Base-by-base conservation (phyloP, 2,797 vertebrate genomes). In the Pterois miles region DNA sequence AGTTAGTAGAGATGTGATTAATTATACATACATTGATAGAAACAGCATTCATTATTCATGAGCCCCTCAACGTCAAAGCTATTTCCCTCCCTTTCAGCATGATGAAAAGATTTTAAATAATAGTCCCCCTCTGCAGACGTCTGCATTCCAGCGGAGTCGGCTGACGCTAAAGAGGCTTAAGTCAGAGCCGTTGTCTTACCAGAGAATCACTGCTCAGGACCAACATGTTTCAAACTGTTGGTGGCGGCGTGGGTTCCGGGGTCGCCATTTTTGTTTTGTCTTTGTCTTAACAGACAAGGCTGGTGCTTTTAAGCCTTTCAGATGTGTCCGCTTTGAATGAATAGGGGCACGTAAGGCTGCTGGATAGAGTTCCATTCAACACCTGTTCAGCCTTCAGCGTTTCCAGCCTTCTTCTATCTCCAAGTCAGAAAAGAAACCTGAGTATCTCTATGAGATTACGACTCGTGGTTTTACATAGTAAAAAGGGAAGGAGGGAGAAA, bases 21-120 rank as follows among this genome's bases (percentile, higher is more conserved):
- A 95, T 95, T 95, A 95, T 95, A 94, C 95, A 96, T 95, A 94
- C 93, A 94, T 94, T 96, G 94, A 95, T 95, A 95, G 94, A 94
- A 95, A 92, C 88, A 76, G 66, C 86, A 91, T 95, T 94, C 84
- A 95, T 95, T 92, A 95, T 95, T 93, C 91, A 96, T 94, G 89
- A 91, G 83, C 86, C 91, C 65, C 90, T 94, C 93, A 87, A 93
- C 90, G 93, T 94, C 92, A 95, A 91, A 94, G 90, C 91, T 89
- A 87, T 88, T 92, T 89, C 87, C 90, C 88, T 80, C 89, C 91
- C 89, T 95, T 94, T 95, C 91, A 93, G 83, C 63, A 86, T 92
- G 93, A 95, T 95, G 93, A 94, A 95, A 94, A 94, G 90, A 92
- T 93, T 94, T 94, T 91, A 94, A 95, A 95, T 95, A 95, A 93